Evolutionary conservation across 2,888 invertebrate genomes (phyloP).

Genomic region (Caradrina kadenii): DNA sequence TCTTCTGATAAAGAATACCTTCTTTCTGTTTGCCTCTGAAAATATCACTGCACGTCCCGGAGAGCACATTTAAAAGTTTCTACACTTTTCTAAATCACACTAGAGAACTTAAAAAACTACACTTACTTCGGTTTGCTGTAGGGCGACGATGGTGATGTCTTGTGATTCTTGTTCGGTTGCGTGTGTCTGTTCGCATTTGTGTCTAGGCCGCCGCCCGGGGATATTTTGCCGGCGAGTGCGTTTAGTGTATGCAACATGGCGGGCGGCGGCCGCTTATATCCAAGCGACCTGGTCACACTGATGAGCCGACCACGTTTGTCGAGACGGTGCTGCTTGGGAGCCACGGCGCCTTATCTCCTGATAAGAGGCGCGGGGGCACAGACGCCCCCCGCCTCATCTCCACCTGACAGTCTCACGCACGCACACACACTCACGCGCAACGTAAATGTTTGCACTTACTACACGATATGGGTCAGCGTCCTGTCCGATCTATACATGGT

Average conservation of each 20-base stretch:
- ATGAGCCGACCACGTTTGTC: constrained; percentile 82
- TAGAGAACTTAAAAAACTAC: constrained; percentile 35
- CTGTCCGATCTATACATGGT: constrained; percentile 84
- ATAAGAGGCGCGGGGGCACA: constrained; percentile 89
- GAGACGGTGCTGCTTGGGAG: constrained; percentile 78
- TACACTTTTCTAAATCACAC: constrained; percentile 15
- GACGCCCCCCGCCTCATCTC: constrained; percentile 89
- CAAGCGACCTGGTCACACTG: constrained; percentile 88
- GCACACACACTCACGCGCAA: constrained; percentile 75
- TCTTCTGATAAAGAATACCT: neutral
- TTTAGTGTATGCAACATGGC: constrained; percentile 96
- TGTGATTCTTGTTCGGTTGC: constrained; percentile 89
- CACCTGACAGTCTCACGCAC: constrained; percentile 85
- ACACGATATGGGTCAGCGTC: constrained; percentile 83
- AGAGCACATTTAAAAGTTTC: constrained; percentile 10
- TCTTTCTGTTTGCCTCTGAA: neutral
- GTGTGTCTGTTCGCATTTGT: constrained; percentile 92
- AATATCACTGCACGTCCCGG: constrained; percentile 11
- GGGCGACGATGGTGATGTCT: constrained; percentile 85
- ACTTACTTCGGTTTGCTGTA: constrained; percentile 90
- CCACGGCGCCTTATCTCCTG: constrained; percentile 88
- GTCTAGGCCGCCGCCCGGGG: constrained; percentile 94
- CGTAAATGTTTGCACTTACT: constrained; percentile 72
- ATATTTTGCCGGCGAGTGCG: constrained; percentile 97
- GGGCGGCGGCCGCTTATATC: constrained; percentile 92